Conservation (phyloP, 2,113 vertebrate genomes). For the Choloepus hoffmanni region DNA sequence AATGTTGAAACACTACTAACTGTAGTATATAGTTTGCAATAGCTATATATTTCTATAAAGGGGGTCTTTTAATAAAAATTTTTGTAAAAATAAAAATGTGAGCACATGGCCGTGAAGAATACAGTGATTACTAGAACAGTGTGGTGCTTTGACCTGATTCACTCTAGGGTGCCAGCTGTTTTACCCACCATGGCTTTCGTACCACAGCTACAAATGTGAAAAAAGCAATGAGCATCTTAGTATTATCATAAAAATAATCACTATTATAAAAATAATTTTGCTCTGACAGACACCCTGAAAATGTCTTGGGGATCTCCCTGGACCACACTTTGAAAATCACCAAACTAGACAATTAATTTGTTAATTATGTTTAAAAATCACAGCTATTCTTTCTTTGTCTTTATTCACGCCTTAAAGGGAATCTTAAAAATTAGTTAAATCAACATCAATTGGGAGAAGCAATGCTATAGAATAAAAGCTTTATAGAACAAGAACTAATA, state of each 20-base stretch:
- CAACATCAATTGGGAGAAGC: neutral
- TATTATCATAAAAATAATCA: neutral
- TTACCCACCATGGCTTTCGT: neutral
- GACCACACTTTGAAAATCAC: slow-evolving; percentile 27
- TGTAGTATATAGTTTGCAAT: too few species aligned
- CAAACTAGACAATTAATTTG: slow-evolving; percentile 23
- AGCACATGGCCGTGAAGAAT: neutral
- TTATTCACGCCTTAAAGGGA: neutral
- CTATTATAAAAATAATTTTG: slow-evolving; percentile 18
- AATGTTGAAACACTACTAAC: too few species aligned
- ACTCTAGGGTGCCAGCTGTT: neutral
- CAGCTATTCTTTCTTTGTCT: neutral
- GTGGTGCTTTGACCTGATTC: neutral
- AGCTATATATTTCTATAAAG: too few species aligned
- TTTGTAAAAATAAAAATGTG: neutral
- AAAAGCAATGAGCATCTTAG: too few species aligned
- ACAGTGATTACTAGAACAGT: neutral
- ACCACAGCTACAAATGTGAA: neutral
- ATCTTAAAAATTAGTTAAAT: slow-evolving; percentile 4
- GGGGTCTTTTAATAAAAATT: too few species aligned
- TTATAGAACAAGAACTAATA: neutral
- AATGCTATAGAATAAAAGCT: slow-evolving; percentile 11
- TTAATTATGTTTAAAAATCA: slow-evolving; percentile 39
- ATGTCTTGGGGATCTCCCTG: neutral
- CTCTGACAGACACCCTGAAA: neutral